Base-by-base conservation (phyloP, 2,797 vertebrate species). In the Ctenopoma multispine region DNA sequence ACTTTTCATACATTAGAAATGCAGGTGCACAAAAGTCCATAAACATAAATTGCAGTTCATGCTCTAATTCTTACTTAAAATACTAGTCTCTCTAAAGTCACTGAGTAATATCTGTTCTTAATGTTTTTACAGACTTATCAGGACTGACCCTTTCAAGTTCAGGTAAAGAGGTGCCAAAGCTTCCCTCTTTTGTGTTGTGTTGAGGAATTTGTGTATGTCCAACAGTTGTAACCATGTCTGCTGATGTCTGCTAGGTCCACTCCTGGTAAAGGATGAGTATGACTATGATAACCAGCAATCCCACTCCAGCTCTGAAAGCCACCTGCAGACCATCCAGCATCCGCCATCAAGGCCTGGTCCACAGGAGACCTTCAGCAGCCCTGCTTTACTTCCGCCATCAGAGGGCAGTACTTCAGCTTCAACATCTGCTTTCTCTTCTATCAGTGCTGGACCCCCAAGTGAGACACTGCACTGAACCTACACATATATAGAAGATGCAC, bases 191-290 rank as follows among this genome's bases (percentile, higher is more conserved):
- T 47, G n/a, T n/a, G n/a, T 4, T 11, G 51, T 0, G 0, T 43
- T 47, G 0, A 53, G 36, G 21, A 43, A 55, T 69, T 51, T 68
- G 2, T 43, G 6, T 9, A 36, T 27, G 10, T 43, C 10, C 18
- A 50, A 53, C 34, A 21, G 23, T 74, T 54, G 65, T 55, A 81
- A 67, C 12, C 4, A 1, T 54, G 5, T 78, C 13, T 74, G 10
- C 12, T 68, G 53, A 4, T 72, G 27, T 31, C 40, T 55, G 46
- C 0, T 76, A 99, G 97, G 94, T 63, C 95, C 96, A 0, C 96
- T 97, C 82, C 82, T 97, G 93, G 97, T 99, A 65, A 99, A 99
- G 79, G 97, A 99, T 70, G 97, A 99, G 77, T 99, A 96, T 58
- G 97, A 99, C 86, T 99, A 96, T 54, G 97, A 99, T 72, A 96